Conservation (phyloP, 1,140 invertebrate species). For the Pachypsylla venusta region DNA sequence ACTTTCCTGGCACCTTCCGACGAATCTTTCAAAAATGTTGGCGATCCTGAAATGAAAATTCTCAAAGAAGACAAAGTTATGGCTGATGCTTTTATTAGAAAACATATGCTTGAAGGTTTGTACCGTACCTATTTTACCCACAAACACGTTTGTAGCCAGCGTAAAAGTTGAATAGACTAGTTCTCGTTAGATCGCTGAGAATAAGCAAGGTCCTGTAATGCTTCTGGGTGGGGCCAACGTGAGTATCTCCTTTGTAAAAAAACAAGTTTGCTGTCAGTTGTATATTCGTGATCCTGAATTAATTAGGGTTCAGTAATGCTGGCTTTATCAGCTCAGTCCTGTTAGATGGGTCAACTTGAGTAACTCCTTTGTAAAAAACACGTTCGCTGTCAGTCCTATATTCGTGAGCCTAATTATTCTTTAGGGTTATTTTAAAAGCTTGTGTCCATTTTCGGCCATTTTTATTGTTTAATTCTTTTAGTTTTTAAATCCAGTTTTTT, state of each 20-base stretch:
- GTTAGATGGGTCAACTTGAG: too few relatives aligned
- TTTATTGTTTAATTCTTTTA: neutral
- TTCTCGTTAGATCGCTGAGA: too few relatives aligned
- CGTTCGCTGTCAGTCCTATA: neutral
- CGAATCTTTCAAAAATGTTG: constrained; percentile 31
- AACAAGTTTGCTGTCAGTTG: too few relatives aligned
- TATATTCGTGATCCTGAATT: too few relatives aligned
- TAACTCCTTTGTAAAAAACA: neutral
- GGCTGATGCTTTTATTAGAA: constrained; percentile 30
- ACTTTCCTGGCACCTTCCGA: constrained; percentile 35
- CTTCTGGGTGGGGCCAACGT: too few relatives aligned
- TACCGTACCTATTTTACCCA: neutral
- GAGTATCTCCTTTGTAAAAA: too few relatives aligned
- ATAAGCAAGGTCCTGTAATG: too few relatives aligned
- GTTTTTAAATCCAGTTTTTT: too few relatives aligned
- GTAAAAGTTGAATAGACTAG: too few relatives aligned
- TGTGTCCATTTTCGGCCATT: neutral
- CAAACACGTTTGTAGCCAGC: neutral
- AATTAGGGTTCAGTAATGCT: too few relatives aligned
- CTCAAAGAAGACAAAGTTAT: constrained; percentile 29
- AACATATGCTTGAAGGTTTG: constrained; percentile 32
- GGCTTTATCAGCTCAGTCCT: too few relatives aligned
- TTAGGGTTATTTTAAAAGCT: neutral
- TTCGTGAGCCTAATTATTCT: neutral
- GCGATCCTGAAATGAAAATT: constrained; percentile 27